These are phyloP conservation scores for Philereme transversata DNA, from an alignment of 2,888 invertebrate genomes.

Conservation along the genomic window DNA sequence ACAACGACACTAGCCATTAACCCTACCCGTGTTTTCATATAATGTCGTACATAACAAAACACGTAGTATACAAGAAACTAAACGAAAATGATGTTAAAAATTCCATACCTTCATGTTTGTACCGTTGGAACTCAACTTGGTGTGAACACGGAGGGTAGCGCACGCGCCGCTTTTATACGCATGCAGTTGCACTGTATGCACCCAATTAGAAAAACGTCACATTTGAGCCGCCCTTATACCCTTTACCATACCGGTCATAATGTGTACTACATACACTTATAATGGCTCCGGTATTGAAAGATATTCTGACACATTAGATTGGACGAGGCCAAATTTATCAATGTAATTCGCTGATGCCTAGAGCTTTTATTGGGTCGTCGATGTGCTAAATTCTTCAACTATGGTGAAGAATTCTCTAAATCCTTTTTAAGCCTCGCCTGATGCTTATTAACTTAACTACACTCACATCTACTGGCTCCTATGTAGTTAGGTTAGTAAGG, in stretches of 20 bases:
- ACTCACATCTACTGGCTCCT: no score
- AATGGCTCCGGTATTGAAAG: conserved; percentile 11
- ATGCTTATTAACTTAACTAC: no score
- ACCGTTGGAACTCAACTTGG: conserved; percentile 55
- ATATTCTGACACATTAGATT: conserved; percentile 27
- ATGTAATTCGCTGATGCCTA: conserved; percentile 32
- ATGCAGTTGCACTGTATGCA: conserved; percentile 42
- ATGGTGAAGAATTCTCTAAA: no score
- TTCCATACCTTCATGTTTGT: conserved; percentile 72
- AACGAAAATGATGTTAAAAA: conserved; percentile 14
- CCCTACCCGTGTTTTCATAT: no score
- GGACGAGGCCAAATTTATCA: conserved; percentile 29
- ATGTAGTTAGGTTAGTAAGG: no score
- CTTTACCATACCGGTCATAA: conserved; percentile 56
- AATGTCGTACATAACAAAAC: no score
- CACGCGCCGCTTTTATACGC: conserved; percentile 67
- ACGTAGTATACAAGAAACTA: no score
- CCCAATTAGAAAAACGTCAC: conserved; percentile 62
- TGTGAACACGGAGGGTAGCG: conserved; percentile 65
- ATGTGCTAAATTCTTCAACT: conserved; percentile 8
- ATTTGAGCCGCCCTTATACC: conserved; percentile 60
- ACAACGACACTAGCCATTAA: no score
- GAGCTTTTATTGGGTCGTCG: conserved; percentile 8
- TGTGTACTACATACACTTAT: conserved; percentile 26
- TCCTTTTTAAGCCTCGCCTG: no score